These are phyloP conservation scores for Tuberolachnus salignus DNA, from an alignment of 2,888 invertebrate species.

Conservation along the genomic window DNA sequence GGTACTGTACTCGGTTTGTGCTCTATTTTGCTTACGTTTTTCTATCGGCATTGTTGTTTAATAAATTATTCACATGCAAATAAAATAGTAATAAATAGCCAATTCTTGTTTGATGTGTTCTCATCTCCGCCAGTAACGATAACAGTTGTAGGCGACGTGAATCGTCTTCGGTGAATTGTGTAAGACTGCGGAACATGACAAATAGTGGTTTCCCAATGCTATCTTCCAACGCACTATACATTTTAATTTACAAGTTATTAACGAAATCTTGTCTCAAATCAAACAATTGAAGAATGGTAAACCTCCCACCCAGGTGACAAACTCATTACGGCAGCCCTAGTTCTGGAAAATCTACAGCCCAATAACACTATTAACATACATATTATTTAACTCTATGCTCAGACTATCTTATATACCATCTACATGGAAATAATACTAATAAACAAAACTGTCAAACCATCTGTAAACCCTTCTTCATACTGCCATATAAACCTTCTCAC, in stretches of 20 bases:
- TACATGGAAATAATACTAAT: too few relatives aligned
- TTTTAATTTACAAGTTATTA: not conserved
- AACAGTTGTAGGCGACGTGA: constrained; percentile 78
- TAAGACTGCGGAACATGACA: constrained; percentile 83
- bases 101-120: constrained; percentile 72
- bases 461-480: too few relatives aligned
- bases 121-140: constrained; percentile 81
- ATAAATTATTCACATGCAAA: constrained; percentile 60
- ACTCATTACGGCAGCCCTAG: too few relatives aligned
- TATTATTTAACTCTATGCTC: too few relatives aligned
- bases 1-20: constrained; percentile 1
- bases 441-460: too few relatives aligned
- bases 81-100: constrained; percentile 90
- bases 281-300: too few relatives aligned
- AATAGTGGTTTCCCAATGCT: constrained; percentile 84
- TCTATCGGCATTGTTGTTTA: constrained; percentile 55
- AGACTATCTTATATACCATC: too few relatives aligned
- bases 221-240: constrained; percentile 70
- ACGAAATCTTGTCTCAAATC: too few relatives aligned
- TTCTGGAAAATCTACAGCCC: too few relatives aligned
- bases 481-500: too few relatives aligned
- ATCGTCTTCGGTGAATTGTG: constrained; percentile 75
- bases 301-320: too few relatives aligned
- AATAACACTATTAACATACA: too few relatives aligned
- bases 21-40: constrained; percentile 58